A percentile compares a stretch with the other conserved stretches of the same genome.
Evolutionary conservation across 37 sponge, comb jelly and placozoan species (phyloP).

Genomic region (Haliclona indistincta): DNA sequence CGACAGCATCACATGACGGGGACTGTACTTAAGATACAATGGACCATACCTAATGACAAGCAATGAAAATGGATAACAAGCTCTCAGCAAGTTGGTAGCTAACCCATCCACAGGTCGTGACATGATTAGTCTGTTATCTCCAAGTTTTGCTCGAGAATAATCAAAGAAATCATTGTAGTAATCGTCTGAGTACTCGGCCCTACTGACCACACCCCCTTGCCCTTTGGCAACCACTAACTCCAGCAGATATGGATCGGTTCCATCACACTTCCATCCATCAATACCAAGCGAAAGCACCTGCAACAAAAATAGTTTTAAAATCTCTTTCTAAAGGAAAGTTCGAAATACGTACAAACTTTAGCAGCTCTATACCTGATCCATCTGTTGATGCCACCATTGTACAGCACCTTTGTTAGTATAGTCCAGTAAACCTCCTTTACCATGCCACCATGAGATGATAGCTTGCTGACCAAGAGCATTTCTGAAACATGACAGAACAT

Average conservation of each 20-base stretch:
- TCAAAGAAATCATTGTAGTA: conserved; percentile 86
- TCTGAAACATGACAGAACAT: conserved; percentile 19
- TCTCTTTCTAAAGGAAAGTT: background rate
- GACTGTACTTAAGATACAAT: conserved; percentile 73
- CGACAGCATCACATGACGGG: conserved; percentile 62
- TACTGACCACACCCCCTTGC: conserved; percentile 45
- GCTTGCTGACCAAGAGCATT: conserved; percentile 64
- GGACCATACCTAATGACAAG: conserved; percentile 52
- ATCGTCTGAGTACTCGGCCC: conserved; percentile 67
- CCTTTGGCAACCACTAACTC: conserved; percentile 56
- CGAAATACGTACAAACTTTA: background rate
- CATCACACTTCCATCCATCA: conserved; percentile 94
- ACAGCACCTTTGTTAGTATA: conserved; percentile 76
- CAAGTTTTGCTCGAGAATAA: conserved; percentile 55
- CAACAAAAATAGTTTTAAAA: background rate
- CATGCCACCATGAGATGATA: conserved; percentile 84
- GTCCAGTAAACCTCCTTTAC: conserved; percentile 80
- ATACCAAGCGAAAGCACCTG: conserved; percentile 63
- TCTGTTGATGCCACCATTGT: conserved; percentile 84
- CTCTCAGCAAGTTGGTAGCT: too few relatives aligned
- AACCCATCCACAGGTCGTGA: conserved; percentile 87
- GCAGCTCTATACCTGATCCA: conserved; percentile 52
- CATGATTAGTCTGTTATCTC: conserved; percentile 78
- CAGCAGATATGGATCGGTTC: conserved; percentile 79
- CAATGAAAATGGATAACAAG: background rate